A percentile compares a stretch with the other conserved stretches of the same genome.
Evolutionary conservation across 2,888 invertebrate species (phyloP).

Genomic region (Lypha dubia): DNA sequence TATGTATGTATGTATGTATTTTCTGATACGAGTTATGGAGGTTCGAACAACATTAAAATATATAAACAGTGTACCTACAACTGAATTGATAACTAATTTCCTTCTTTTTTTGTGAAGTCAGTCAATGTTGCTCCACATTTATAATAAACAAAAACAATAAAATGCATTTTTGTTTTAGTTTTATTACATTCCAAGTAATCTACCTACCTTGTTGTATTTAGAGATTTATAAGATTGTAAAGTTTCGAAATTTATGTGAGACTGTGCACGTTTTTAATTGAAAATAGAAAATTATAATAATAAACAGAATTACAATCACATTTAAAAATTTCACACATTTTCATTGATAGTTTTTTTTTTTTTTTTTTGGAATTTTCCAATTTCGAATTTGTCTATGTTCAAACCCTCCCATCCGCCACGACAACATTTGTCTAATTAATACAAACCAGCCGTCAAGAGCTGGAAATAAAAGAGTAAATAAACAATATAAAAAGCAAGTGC

Average conservation of each 20-base stretch:
- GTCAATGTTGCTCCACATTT: too few species aligned
- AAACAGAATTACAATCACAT: slow-evolving; percentile 30
- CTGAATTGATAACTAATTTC: too few species aligned
- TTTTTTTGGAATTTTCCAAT: slow-evolving; percentile 41
- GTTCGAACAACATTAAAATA: too few species aligned
- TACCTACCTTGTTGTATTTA: too few species aligned
- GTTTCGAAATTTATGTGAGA: background rate
- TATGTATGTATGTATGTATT: too few species aligned
- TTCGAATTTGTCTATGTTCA: background rate
- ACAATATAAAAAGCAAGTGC: slow-evolving; percentile 48
- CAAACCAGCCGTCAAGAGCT: slow-evolving; percentile 34
- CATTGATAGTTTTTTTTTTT: slow-evolving; percentile 18
- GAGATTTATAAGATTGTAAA: background rate
- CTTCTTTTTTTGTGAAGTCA: too few species aligned
- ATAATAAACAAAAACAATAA: too few species aligned
- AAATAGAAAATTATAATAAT: slow-evolving; percentile 1
- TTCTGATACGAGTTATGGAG: too few species aligned
- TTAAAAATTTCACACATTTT: slow-evolving; percentile 41
- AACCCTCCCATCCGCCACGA: background rate
- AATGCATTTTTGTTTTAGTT: too few species aligned
- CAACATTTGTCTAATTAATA: background rate
- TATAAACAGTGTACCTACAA: too few species aligned
- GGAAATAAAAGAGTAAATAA: slow-evolving; percentile 54
- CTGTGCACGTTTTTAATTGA: background rate
- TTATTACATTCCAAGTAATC: too few species aligned